Percentiles rank a stretch among this genome's conserved stretches.
phyloP scores from a whole-genome alignment of 2,797 vertebrate genomes.

The Falco columbarius region DNA sequence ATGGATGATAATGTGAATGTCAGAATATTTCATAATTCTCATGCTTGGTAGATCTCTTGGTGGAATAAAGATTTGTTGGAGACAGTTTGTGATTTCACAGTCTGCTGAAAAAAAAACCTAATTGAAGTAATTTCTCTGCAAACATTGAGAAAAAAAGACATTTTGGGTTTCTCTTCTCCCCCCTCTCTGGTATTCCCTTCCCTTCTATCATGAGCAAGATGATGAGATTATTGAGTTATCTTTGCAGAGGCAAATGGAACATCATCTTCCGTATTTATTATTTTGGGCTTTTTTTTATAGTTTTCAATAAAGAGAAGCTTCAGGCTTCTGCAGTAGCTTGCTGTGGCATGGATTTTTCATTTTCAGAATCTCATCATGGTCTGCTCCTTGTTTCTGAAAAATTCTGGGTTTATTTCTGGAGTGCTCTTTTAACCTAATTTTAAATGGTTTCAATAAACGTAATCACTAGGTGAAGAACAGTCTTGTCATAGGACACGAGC shows the following conservation, averaged over 20 bases:
- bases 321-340: not conserved
- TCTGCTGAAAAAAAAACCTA: not conserved
- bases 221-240: not conserved
- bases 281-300: not conserved
- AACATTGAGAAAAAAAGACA: not conserved
- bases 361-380: not conserved
- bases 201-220: not conserved
- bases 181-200: not conserved
- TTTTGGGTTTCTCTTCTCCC: not conserved
- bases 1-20: not conserved
- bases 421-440: not conserved
- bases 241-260: not conserved
- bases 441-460: not conserved
- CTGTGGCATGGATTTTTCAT: not conserved
- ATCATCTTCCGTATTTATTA: not conserved
- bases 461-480: not conserved
- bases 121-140: not conserved
- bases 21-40: not conserved
- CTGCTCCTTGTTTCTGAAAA: not conserved
- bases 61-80: not conserved
- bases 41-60: not conserved
- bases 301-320: not conserved
- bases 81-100: not conserved
- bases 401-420: not conserved
- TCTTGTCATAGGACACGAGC: not conserved